A percentile compares a stretch with the other conserved stretches of the same genome.
These are phyloP conservation scores for Aegithalos caudatus DNA, from an alignment of 2,113 vertebrate genomes.

Conservation along the genomic window DNA sequence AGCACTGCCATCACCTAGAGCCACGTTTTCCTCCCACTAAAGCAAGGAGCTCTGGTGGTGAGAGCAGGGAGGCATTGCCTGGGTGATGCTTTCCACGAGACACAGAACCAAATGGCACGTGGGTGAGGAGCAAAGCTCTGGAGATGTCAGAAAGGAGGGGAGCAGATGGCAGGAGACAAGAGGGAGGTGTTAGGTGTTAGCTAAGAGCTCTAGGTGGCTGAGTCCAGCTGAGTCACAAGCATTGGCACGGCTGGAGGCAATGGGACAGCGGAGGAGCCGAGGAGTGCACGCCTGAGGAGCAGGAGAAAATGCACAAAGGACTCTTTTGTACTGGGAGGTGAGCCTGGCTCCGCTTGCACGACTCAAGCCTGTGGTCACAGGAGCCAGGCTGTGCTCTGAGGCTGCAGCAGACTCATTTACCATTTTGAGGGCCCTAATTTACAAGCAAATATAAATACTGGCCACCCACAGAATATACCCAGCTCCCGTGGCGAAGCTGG, in stretches of 20 bases:
- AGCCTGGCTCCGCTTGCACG: background rate
- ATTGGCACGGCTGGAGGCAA: background rate
- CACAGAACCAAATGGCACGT: background rate
- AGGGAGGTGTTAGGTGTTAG: background rate
- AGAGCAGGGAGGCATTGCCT: background rate
- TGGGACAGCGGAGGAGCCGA: background rate
- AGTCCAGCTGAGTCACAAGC: background rate
- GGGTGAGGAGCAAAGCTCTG: conserved; percentile 28
- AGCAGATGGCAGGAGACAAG: background rate
- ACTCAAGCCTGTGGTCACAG: background rate
- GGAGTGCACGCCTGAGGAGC: background rate
- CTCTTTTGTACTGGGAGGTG: background rate
- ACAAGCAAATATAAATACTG: conserved; percentile 28
- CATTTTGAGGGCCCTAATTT: conserved; percentile 10
- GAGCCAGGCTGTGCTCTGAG: conserved; percentile 25
- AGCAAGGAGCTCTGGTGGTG: background rate
- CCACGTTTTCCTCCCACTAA: background rate
- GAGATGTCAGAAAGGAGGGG: background rate
- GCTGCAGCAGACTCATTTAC: conserved; percentile 30
- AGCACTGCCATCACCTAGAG: background rate
- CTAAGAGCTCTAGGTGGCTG: background rate
- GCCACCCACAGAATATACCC: conserved; percentile 6
- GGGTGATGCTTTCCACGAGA: background rate
- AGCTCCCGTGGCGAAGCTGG: background rate
- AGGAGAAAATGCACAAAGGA: conserved; percentile 5